These are phyloP conservation scores for Jaculus jaculus DNA, from an alignment of 2,113 vertebrate species.

Conservation along the genomic window DNA sequence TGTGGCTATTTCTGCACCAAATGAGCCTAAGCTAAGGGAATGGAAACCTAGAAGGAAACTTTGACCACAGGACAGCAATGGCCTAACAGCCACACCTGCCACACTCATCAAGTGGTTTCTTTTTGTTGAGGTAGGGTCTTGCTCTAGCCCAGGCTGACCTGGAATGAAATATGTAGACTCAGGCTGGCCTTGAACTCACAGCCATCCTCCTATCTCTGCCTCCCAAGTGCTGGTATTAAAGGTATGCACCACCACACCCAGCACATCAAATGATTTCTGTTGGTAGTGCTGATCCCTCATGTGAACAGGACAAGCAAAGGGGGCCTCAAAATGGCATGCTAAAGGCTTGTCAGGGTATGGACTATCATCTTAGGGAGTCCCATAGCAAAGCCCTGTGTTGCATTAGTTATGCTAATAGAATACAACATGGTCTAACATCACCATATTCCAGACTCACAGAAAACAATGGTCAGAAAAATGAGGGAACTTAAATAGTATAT, in stretches of 20 bases:
- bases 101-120: neutral
- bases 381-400: neutral
- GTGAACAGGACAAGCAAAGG: neutral
- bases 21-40: neutral
- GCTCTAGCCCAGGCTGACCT: no score
- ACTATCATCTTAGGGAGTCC: neutral
- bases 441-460: neutral
- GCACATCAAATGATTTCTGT: neutral
- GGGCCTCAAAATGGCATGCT: neutral
- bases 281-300: no score
- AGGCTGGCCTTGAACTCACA: no score
- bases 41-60: neutral
- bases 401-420: conserved; percentile 17
- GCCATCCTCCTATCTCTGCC: no score
- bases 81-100: neutral
- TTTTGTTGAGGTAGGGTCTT: neutral
- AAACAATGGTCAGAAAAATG: conserved; percentile 28
- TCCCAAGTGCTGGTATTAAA: no score
- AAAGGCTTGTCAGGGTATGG: neutral
- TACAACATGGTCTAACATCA: neutral
- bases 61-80: neutral
- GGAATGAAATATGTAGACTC: no score
- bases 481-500: neutral
- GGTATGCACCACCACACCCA: no score
- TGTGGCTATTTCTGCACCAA: neutral